These are phyloP conservation scores for Drosophila varians DNA, from an alignment of 1,140 invertebrate genomes.

Conservation along the genomic window DNA sequence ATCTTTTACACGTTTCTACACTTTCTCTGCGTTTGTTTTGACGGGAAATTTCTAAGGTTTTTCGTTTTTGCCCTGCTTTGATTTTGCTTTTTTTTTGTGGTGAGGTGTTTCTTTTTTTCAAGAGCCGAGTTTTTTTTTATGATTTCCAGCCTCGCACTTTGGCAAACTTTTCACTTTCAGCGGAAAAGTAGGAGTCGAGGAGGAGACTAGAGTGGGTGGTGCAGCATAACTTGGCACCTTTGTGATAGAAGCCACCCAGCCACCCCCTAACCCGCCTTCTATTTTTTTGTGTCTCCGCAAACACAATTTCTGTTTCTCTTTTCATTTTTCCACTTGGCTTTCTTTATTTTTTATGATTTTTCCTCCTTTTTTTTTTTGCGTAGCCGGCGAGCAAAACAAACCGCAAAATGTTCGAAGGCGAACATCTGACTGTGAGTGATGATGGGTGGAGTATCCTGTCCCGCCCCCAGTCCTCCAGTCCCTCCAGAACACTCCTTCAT, in stretches of 20 bases:
- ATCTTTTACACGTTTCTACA: conserved; percentile 58
- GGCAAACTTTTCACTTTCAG: conserved; percentile 82
- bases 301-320: conserved; percentile 22
- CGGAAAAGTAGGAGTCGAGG: not conserved
- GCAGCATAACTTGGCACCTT: conserved; percentile 69
- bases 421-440: conserved; percentile 54
- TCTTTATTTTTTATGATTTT: conserved; percentile 4
- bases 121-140: conserved; percentile 7
- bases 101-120: conserved; percentile 9
- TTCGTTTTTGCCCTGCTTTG: conserved; percentile 2
- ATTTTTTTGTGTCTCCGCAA: conserved; percentile 20
- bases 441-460: conserved; percentile 39
- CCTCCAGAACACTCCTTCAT: not conserved
- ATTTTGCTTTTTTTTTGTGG: conserved; percentile 8
- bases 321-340: conserved; percentile 8
- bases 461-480: conserved; percentile 3
- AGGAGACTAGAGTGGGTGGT: not conserved
- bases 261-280: not conserved
- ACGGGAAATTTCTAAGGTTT: conserved; percentile 29
- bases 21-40: conserved; percentile 32
- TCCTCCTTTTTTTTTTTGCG: conserved; percentile 33
- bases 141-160: conserved; percentile 60
- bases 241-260: conserved; percentile 27
- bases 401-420: conserved; percentile 62
- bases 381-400: conserved; percentile 74